A percentile compares a stretch with the other conserved stretches of the same genome.
These are phyloP conservation scores for Tachuris rubrigastra DNA, from an alignment of 2,113 vertebrate genomes.

Conservation along the genomic window DNA sequence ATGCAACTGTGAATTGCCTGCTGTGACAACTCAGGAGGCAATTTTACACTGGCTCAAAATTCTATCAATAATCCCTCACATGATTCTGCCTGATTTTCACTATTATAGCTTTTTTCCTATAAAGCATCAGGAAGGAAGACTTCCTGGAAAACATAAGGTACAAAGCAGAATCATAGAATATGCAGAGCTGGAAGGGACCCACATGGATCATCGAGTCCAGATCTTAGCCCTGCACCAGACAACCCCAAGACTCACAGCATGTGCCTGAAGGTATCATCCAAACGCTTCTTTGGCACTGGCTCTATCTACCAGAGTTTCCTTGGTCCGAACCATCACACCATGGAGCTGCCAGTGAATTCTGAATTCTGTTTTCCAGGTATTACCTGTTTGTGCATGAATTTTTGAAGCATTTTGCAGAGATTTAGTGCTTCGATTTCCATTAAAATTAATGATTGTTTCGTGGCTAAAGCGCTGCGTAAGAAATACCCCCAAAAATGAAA, in stretches of 20 bases:
- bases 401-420: not conserved
- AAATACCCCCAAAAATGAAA: not conserved
- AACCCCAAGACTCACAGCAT: not conserved
- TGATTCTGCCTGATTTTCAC: not conserved
- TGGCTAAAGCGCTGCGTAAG: not conserved
- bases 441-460: not conserved
- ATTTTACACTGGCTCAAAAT: not conserved
- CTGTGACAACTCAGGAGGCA: not conserved
- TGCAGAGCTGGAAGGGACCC: not conserved
- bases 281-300: not conserved
- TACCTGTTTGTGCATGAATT: not conserved
- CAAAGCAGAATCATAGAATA: not conserved
- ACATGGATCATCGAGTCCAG: not conserved
- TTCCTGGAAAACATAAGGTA: not conserved
- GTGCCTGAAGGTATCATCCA: not conserved
- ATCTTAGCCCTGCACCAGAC: not conserved
- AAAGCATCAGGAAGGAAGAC: not conserved
- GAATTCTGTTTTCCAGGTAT: not conserved
- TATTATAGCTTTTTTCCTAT: not conserved
- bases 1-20: not conserved
- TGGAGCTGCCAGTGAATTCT: not conserved
- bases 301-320: not conserved
- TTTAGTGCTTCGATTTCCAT: not conserved
- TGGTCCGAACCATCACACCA: not conserved
- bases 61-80: not conserved